A percentile compares a stretch with the other conserved stretches of the same genome.
phyloP scores from a whole-genome alignment of 2,888 invertebrate species.

The Epinotia ramella region DNA sequence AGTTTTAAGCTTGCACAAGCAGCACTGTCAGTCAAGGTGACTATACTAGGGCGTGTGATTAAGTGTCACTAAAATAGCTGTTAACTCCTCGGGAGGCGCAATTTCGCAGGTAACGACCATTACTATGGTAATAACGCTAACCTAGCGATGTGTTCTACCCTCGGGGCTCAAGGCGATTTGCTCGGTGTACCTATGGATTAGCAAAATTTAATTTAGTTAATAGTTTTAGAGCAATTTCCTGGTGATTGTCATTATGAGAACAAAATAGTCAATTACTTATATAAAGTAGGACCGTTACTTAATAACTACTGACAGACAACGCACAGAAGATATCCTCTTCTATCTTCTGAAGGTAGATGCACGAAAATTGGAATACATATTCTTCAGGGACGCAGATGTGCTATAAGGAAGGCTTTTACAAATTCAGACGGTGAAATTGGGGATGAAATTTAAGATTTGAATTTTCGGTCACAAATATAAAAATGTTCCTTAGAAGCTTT shows the following conservation, averaged over 20 bases:
- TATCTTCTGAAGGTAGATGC: too few relatives aligned
- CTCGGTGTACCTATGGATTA: background rate
- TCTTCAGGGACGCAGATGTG: too few relatives aligned
- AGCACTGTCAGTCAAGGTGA: slow-evolving; percentile 20
- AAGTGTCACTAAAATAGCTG: slow-evolving; percentile 39
- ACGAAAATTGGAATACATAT: too few relatives aligned
- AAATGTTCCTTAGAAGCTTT: too few relatives aligned
- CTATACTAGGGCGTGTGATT: slow-evolving; percentile 33
- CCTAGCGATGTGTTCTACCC: slow-evolving; percentile 30
- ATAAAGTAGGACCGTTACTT: too few relatives aligned
- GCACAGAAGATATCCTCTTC: too few relatives aligned
- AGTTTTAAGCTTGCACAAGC: background rate
- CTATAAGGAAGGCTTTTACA: too few relatives aligned
- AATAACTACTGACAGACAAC: too few relatives aligned
- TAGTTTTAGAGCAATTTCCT: background rate
- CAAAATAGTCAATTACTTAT: too few relatives aligned
- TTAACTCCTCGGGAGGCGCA: slow-evolving; percentile 34
- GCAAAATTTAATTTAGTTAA: slow-evolving; percentile 13
- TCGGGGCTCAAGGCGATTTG: background rate
- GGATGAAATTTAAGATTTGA: too few relatives aligned
- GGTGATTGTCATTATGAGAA: background rate
- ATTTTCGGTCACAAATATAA: too few relatives aligned
- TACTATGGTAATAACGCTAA: slow-evolving; percentile 34
- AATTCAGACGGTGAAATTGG: too few relatives aligned
- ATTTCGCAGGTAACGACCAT: slow-evolving; percentile 41